phyloP scores from a whole-genome alignment of 2,888 invertebrate genomes.

The Stenichneumon culpator region DNA sequence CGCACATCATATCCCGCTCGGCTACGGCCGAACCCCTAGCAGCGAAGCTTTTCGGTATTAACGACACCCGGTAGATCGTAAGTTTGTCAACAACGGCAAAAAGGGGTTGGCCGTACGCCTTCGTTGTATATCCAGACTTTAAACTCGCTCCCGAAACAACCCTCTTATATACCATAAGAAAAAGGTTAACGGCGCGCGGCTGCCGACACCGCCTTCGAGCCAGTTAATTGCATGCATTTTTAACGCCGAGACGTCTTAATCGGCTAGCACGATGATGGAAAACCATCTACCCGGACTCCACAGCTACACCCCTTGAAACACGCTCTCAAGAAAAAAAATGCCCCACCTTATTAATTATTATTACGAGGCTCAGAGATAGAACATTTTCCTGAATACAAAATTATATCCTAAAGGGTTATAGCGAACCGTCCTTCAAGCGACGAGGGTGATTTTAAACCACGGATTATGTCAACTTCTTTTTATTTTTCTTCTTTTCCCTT shows the following conservation, averaged over 20 bases:
- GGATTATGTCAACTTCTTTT: conserved; percentile 62
- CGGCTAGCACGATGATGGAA: conserved; percentile 79
- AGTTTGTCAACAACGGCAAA: conserved; percentile 81
- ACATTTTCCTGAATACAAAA: conserved; percentile 52
- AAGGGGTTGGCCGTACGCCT: conserved; percentile 73
- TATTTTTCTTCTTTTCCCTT: conserved; percentile 12
- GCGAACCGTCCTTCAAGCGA: background rate
- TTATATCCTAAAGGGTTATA: conserved; percentile 57
- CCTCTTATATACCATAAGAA: conserved; percentile 60
- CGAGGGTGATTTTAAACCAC: conserved; percentile 25
- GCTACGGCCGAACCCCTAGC: conserved; percentile 56
- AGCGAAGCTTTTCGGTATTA: conserved; percentile 78
- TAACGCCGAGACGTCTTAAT: conserved; percentile 82
- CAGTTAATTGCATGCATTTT: conserved; percentile 84
- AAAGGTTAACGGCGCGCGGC: conserved; percentile 59
- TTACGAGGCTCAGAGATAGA: conserved; percentile 57
- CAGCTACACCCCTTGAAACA: conserved; percentile 41
- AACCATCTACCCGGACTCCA: conserved; percentile 70
- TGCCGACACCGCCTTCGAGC: conserved; percentile 59
- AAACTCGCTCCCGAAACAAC: conserved; percentile 53
- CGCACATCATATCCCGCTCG: conserved; percentile 77
- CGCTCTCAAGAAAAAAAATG: conserved; percentile 33
- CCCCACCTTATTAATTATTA: conserved; percentile 65
- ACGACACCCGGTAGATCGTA: conserved; percentile 83
- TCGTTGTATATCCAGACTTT: conserved; percentile 41